phyloP scores from a whole-genome alignment of 2,797 vertebrate genomes.

The Lemur catta region DNA sequence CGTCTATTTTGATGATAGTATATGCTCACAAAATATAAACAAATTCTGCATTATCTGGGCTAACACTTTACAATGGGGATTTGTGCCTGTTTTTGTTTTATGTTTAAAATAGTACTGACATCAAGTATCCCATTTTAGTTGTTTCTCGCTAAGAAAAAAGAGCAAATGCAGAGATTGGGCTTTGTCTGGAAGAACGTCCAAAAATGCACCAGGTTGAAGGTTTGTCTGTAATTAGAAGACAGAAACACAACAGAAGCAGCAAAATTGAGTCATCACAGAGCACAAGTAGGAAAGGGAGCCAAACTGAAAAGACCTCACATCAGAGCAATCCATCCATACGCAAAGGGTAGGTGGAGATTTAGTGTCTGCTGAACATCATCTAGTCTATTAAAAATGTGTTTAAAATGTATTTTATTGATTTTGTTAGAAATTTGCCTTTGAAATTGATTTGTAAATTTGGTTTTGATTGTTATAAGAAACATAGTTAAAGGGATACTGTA shows the following conservation, averaged over 20 bases:
- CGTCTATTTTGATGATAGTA: not conserved
- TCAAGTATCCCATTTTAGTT: not conserved
- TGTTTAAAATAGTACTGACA: not conserved
- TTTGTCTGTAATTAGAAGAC: not conserved
- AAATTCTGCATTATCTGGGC: not conserved
- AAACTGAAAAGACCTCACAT: not conserved
- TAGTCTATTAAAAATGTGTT: not conserved
- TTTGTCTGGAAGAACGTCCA: not conserved
- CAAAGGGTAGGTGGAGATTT: not conserved
- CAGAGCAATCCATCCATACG: not conserved
- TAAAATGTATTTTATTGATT: not conserved
- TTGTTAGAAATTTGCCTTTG: not conserved
- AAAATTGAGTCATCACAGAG: not conserved
- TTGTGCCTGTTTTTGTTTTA: not conserved
- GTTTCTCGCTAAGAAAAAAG: not conserved
- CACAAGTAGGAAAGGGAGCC: not conserved
- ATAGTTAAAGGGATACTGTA: not conserved
- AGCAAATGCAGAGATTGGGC: not conserved
- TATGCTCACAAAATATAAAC: not conserved
- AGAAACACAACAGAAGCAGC: not conserved
- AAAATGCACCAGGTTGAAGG: not conserved
- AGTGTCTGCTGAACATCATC: not conserved
- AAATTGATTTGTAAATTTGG: not conserved
- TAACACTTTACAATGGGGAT: not conserved
- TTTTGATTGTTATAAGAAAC: not conserved